A percentile compares a stretch with the other conserved stretches of the same genome.
Conservation (phyloP, 2,888 invertebrate species). For the Clusia tigrina region DNA sequence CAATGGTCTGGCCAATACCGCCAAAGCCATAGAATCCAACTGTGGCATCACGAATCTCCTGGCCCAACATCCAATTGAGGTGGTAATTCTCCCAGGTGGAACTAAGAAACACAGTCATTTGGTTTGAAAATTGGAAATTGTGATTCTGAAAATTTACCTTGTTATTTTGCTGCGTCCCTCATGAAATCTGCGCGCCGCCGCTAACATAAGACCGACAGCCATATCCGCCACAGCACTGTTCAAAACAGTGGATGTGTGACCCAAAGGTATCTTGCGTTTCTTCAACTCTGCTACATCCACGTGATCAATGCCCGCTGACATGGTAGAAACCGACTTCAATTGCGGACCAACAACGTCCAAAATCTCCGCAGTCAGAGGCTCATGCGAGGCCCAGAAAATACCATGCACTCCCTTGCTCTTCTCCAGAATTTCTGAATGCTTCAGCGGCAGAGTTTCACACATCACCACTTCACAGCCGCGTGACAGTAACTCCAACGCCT, state of each 20-base stretch:
- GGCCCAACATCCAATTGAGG: constrained; percentile 80
- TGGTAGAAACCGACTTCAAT: constrained; percentile 79
- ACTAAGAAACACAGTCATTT: constrained; percentile 49
- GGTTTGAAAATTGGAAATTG: constrained; percentile 62
- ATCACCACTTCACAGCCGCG: constrained; percentile 60
- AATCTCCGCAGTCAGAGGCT: constrained; percentile 53
- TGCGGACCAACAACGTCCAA: constrained; percentile 67
- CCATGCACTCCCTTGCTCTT: constrained; percentile 60
- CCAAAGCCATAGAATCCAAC: constrained; percentile 88
- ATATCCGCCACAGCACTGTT: constrained; percentile 83
- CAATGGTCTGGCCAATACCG: constrained; percentile 78
- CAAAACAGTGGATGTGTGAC: constrained; percentile 80
- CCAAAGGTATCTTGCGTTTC: constrained; percentile 76
- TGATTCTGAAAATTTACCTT: constrained; percentile 48
- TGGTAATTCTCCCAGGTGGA: constrained; percentile 75
- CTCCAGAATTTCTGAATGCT: constrained; percentile 53
- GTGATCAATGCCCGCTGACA: constrained; percentile 89
- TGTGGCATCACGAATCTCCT: constrained; percentile 78
- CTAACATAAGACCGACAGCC: constrained; percentile 78
- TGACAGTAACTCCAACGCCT: constrained; percentile 72
- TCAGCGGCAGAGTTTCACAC: constrained; percentile 50
- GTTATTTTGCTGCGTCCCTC: constrained; percentile 76
- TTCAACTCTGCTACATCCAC: constrained; percentile 78
- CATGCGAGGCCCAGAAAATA: constrained; percentile 57
- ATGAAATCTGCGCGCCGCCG: constrained; percentile 78